Evolutionary conservation across 2,797 vertebrate genomes (phyloP).

Genomic region (Xerus rutilus): DNA sequence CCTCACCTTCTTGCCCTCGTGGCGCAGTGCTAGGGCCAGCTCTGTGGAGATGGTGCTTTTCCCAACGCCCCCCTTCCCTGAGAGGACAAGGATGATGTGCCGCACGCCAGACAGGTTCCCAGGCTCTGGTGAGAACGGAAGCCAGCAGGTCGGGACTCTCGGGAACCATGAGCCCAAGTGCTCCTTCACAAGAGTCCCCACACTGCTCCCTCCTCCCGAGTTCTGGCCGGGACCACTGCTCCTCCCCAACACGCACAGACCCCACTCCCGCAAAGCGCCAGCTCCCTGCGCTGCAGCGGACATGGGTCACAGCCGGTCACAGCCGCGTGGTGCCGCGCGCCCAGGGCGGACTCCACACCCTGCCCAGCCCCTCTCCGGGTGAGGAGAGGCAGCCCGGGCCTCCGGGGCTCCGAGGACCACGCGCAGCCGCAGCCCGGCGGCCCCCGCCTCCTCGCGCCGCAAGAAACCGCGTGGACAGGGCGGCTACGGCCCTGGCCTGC

Average conservation of each 20-base stretch:
- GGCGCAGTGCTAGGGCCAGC: slow-evolving; percentile 93
- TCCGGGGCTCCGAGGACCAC: not conserved
- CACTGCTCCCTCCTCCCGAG: not conserved
- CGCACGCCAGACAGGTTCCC: slow-evolving; percentile 90
- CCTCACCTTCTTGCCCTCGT: slow-evolving; percentile 93
- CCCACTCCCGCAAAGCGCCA: not conserved
- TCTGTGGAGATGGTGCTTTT: slow-evolving; percentile 97
- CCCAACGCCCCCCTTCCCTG: slow-evolving; percentile 97
- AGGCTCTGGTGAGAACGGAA: slow-evolving; percentile 68
- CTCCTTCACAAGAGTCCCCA: no score
- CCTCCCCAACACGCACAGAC: not conserved
- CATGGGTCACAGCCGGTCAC: not conserved
- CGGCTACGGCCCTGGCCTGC: fast-evolving
- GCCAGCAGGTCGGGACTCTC: not conserved
- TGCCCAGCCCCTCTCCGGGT: not conserved
- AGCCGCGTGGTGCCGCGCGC: not conserved
- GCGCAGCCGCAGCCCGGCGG: not conserved
- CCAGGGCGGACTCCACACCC: no score
- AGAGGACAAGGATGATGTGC: slow-evolving; percentile 94
- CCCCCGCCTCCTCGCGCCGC: no score
- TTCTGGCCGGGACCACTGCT: not conserved
- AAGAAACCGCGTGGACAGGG: not conserved
- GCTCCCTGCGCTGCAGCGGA: not conserved
- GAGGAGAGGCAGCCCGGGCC: not conserved
- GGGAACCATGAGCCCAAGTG: fast-evolving